Conservation (phyloP, 2,888 invertebrate genomes). For the Thumatha senex region DNA sequence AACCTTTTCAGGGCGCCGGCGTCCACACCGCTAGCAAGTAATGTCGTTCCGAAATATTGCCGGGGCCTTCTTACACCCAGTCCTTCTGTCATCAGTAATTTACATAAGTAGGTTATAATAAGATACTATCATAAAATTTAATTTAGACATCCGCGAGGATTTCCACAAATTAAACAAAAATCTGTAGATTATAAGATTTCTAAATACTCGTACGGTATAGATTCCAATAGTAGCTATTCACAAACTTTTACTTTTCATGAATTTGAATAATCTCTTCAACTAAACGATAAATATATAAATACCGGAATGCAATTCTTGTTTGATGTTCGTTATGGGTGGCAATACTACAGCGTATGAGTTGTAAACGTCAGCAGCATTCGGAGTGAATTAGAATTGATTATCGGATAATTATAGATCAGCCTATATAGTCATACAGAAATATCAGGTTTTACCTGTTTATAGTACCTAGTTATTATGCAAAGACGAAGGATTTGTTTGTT, state of each 20-base stretch:
- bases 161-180: too few species aligned
- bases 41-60: too few species aligned
- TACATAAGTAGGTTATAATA: too few species aligned
- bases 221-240: too few species aligned
- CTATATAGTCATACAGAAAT: not conserved
- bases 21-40: too few species aligned
- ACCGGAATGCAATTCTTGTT: not conserved
- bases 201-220: too few species aligned
- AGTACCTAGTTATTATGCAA: not conserved
- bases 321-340: not conserved
- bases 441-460: not conserved
- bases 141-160: too few species aligned
- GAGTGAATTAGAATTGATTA: constrained; percentile 1
- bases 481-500: constrained; percentile 5
- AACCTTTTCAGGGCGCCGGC: too few species aligned
- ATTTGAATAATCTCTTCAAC: constrained; percentile 26
- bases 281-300: not conserved
- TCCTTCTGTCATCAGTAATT: too few species aligned
- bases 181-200: too few species aligned
- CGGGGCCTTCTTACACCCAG: too few species aligned
- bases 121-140: too few species aligned
- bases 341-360: not conserved
- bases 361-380: constrained; percentile 2
- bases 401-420: not conserved
- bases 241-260: constrained; percentile 13